Evolutionary conservation across 2,888 invertebrate genomes (phyloP).

Genomic region (Perithous albicinctus): DNA sequence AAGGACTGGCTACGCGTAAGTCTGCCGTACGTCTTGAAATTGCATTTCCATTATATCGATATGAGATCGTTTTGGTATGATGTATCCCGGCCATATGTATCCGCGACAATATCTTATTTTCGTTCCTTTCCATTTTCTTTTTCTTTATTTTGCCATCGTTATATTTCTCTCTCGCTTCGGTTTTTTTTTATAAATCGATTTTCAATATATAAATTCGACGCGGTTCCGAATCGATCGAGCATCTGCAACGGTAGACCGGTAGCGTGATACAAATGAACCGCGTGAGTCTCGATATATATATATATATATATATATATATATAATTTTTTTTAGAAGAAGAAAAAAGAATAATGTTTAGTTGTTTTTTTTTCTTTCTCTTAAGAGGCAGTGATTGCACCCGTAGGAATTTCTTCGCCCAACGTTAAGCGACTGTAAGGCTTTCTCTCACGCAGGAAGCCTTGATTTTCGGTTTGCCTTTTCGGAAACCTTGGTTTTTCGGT

Average conservation of each 20-base stretch:
- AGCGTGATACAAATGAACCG: constrained; percentile 13
- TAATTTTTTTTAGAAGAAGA: too few species aligned
- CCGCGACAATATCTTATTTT: constrained; percentile 69
- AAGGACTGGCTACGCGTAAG: constrained; percentile 63
- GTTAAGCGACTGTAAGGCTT: too few species aligned
- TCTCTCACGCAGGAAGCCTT: too few species aligned
- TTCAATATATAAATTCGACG: constrained; percentile 28
- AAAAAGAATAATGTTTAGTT: neutral
- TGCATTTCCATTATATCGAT: constrained; percentile 81
- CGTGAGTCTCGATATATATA: constrained; percentile 8
- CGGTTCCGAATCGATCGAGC: constrained; percentile 43
- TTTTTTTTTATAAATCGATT: too few species aligned
- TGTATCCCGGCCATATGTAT: constrained; percentile 80
- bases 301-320: too few species aligned
- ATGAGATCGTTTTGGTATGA: constrained; percentile 84
- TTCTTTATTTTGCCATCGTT: constrained; percentile 26
- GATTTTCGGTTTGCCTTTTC: too few species aligned
- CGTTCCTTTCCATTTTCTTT: constrained; percentile 29
- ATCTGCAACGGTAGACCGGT: constrained; percentile 27
- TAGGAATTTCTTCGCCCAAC: too few species aligned
- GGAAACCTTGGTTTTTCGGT: too few species aligned
- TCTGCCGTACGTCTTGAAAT: constrained; percentile 75
- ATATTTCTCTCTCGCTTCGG: constrained; percentile 28
- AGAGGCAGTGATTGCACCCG: too few species aligned
- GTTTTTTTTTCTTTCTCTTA: neutral